Conservation (phyloP, 1,140 invertebrate genomes). For the Aphaenogaster rudis region DNA sequence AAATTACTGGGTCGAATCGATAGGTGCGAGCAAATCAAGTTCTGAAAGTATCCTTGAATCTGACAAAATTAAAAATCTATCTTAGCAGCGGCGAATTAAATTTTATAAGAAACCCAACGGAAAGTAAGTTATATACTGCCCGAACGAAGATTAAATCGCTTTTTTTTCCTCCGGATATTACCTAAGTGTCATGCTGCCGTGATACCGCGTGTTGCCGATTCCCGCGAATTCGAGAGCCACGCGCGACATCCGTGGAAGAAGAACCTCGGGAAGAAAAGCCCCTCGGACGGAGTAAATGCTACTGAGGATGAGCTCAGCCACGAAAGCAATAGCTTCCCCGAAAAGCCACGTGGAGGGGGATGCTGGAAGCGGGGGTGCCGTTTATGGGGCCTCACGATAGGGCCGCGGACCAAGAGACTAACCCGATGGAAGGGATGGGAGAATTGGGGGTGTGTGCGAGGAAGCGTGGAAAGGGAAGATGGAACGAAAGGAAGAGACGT, state of each 20-base stretch:
- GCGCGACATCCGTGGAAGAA: background rate
- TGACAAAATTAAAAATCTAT: background rate
- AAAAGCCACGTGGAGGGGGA: background rate
- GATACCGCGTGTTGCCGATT: background rate
- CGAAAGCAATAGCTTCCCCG: too few species aligned
- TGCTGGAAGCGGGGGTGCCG: slow-evolving; percentile 12
- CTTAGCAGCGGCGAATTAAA: background rate
- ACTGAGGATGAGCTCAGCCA: too few species aligned
- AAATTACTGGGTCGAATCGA: background rate
- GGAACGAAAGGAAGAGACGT: background rate
- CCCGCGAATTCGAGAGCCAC: background rate
- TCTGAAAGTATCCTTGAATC: background rate
- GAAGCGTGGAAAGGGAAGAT: background rate
- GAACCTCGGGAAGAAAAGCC: background rate
- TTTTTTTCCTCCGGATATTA: background rate
- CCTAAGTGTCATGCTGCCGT: background rate
- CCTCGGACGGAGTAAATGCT: slow-evolving; percentile 55
- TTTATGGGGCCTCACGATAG: slow-evolving; percentile 38
- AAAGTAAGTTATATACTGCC: background rate
- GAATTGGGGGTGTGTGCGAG: background rate
- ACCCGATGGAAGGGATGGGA: background rate
- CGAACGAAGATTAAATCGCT: slow-evolving; percentile 17
- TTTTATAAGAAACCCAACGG: background rate
- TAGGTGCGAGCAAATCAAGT: background rate
- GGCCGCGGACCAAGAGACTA: too few species aligned